Conservation (phyloP, 1,140 invertebrate species). For the Trialeurodes vaporariorum region DNA sequence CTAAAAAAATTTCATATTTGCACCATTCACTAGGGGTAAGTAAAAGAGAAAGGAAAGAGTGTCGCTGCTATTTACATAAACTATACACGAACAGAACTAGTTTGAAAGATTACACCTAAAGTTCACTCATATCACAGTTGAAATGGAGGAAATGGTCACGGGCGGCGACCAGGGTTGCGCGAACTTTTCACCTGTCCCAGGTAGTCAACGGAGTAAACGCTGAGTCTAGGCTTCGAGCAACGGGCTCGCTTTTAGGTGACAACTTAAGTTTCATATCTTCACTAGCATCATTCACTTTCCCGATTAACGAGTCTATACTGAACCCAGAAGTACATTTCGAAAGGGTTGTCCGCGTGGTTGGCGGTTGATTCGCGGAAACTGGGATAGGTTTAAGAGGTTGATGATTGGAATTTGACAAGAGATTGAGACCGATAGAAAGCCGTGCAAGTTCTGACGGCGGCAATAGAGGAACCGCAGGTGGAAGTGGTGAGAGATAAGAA, state of each 20-base stretch:
- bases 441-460: conserved; percentile 38
- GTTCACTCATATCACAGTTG: neutral
- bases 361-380: conserved; percentile 30
- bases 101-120: neutral
- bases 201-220: conserved; percentile 26
- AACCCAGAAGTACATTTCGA: conserved; percentile 36
- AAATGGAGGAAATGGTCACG: neutral
- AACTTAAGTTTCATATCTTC: conserved; percentile 6
- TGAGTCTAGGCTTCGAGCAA: conserved; percentile 22
- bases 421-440: conserved; percentile 35
- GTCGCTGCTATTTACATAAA: neutral
- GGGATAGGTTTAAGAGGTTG: conserved; percentile 40
- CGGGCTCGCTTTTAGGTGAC: conserved; percentile 11
- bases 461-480: conserved; percentile 36
- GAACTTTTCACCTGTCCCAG: conserved; percentile 25
- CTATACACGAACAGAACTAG: neutral
- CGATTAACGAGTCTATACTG: conserved; percentile 41
- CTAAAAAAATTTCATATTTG: neutral
- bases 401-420: conserved; percentile 30
- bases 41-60: too few species aligned
- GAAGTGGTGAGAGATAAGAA: conserved; percentile 36
- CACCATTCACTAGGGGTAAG: neutral
- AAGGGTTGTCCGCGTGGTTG: conserved; percentile 21
- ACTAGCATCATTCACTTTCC: conserved; percentile 27
- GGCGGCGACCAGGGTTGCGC: neutral